Evolutionary conservation across 2,888 invertebrate species (phyloP), one percentile per base, ranked within the genome.

Genomic region (Steinernema scapterisci): DNA sequence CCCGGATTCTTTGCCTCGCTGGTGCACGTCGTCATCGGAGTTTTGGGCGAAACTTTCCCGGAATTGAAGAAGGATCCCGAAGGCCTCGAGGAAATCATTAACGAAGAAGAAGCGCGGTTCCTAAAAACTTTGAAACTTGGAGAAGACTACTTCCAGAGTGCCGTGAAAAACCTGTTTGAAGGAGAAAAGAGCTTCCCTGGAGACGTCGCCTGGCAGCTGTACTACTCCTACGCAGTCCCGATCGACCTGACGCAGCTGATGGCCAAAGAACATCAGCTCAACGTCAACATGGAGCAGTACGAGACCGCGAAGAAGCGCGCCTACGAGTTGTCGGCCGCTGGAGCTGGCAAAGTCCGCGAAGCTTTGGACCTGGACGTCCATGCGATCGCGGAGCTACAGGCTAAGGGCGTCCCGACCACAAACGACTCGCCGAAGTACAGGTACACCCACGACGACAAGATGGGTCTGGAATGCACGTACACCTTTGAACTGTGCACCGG

Each of bases 221-320:
- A 99, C 89, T 99, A 99, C 87, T 99, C 99, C 0, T 99, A 97
- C 88, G 99, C 99, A 21, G 99, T 99, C 88, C 99, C 99, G 0
- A 92, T 97, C 73, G 99, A 99, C 91, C 91, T 99, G 79, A 99
- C 99, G 0, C 93, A 93, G 85, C 90, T 99, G 44, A 99, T 99
- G 97, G 93, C 93, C 71, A 99, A 99, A 90, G 99, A 99, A 89
- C 94, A 93, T 86, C 93, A 93, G 0, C 90, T 99, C 5, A 88
- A 89, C 73, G 93, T 99, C 79, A 94, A 99, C 88, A 93, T 94
- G 92, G 90, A 89, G 1, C 92, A 90, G n/a, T 99, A 96, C 89
- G 97, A 97, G 89, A 93, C 93, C 84, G 92, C 94, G 23, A 95
- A 93, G 88, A 94, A 94, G 88, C 92, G 92, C 88, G 95, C 97